A percentile compares a stretch with the other conserved stretches of the same genome.
These are phyloP conservation scores for Trogon surrucura DNA, from an alignment of 2,113 vertebrate species.

Conservation along the genomic window DNA sequence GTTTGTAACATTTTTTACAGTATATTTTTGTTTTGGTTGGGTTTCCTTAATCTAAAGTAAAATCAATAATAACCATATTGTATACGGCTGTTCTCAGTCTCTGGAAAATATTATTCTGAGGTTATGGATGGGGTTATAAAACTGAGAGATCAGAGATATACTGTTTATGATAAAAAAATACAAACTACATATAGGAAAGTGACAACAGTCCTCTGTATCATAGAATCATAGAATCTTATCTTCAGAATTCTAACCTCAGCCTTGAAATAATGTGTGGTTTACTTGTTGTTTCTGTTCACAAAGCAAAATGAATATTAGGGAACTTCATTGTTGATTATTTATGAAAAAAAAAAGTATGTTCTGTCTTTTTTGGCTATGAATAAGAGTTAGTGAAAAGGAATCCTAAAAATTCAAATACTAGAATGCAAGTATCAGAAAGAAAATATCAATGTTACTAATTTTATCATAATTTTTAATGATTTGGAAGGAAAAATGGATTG, in stretches of 20 bases:
- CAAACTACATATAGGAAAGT: constrained; percentile 23
- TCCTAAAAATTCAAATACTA: not conserved
- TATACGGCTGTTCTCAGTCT: not conserved
- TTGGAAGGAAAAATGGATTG: not conserved
- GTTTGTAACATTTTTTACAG: constrained; percentile 8
- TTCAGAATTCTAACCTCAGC: not conserved
- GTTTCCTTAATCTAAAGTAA: constrained; percentile 42
- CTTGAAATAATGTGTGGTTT: not conserved
- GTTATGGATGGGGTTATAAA: constrained; percentile 23
- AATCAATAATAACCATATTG: constrained; percentile 27
- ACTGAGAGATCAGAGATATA: constrained; percentile 19
- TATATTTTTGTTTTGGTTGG: not conserved
- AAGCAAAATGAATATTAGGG: not conserved
- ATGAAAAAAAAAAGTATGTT: not conserved
- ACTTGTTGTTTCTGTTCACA: not conserved
- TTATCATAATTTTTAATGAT: not conserved
- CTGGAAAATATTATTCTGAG: constrained; percentile 53
- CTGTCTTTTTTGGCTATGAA: not conserved
- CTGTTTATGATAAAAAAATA: constrained; percentile 47
- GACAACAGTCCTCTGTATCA: not conserved
- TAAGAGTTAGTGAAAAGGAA: not conserved
- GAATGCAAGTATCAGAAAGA: not conserved
- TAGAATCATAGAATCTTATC: too few species aligned
- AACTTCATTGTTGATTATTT: not conserved
- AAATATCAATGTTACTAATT: not conserved